Percentiles rank a stretch among this genome's conserved stretches.
phyloP scores from a whole-genome alignment of 2,888 invertebrate genomes.

The Parochlus steinenii region DNA sequence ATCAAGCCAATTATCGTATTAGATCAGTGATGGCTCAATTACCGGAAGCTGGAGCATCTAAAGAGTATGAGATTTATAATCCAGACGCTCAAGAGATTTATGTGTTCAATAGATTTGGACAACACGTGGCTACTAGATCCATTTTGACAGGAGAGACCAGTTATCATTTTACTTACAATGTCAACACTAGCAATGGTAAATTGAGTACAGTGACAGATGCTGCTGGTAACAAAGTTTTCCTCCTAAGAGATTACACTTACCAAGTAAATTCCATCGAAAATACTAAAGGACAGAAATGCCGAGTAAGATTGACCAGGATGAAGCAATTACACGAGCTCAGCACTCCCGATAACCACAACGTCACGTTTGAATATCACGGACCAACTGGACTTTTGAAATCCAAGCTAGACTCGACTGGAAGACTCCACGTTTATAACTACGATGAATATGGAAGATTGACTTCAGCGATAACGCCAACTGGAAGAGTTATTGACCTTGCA shows the following conservation, averaged over 20 bases:
- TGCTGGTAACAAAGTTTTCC: conserved; percentile 75
- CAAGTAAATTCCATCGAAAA: conserved; percentile 90
- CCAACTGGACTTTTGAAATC: conserved; percentile 77
- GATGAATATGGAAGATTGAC: conserved; percentile 87
- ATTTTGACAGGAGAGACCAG: conserved; percentile 89
- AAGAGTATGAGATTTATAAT: conserved; percentile 88
- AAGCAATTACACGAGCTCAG: conserved; percentile 67
- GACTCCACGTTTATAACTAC: conserved; percentile 86
- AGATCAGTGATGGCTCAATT: conserved; percentile 79
- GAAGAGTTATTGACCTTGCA: conserved; percentile 71
- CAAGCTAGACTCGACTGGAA: conserved; percentile 74
- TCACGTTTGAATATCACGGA: conserved; percentile 85
- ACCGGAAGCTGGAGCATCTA: conserved; percentile 63
- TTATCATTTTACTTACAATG: conserved; percentile 89
- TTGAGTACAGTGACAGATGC: conserved; percentile 86
- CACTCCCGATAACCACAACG: conserved; percentile 85
- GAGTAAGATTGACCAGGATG: conserved; percentile 82
- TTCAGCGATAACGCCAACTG: conserved; percentile 88
- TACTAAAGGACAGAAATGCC: conserved; percentile 81
- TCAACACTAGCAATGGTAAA: conserved; percentile 91
- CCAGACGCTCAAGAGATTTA: conserved; percentile 92
- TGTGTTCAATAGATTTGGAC: conserved; percentile 85
- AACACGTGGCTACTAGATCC: conserved; percentile 84
- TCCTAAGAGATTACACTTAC: conserved; percentile 66
- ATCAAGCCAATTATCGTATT: conserved; percentile 81